A percentile compares a stretch with the other conserved stretches of the same genome.
Evolutionary conservation across 2,113 vertebrate genomes (phyloP).

Genomic region (Ptilorrhoa leucosticta): DNA sequence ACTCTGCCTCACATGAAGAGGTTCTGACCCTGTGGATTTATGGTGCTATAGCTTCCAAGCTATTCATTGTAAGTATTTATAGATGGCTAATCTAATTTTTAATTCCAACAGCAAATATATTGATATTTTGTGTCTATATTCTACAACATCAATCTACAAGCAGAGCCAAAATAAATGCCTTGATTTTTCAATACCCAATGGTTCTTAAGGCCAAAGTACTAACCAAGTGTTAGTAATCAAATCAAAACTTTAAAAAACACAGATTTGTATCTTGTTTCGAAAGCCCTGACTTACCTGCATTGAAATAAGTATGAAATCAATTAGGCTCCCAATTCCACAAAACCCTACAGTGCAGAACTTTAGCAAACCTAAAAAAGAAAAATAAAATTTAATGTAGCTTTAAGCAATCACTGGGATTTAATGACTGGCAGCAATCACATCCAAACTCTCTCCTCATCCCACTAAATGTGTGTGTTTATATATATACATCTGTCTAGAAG

Average conservation of each 20-base stretch:
- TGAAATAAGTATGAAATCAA: conserved; percentile 96
- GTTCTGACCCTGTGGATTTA: background rate
- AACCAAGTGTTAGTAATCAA: background rate
- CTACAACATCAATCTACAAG: background rate
- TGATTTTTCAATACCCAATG: background rate
- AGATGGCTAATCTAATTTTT: background rate
- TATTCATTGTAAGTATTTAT: background rate
- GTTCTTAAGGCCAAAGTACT: background rate
- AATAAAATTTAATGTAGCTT: background rate
- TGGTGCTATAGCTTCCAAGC: background rate
- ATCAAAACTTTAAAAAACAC: background rate
- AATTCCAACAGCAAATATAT: background rate
- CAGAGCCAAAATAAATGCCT: background rate
- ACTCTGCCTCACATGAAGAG: background rate
- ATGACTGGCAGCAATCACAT: background rate
- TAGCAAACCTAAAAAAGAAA: conserved; percentile 82
- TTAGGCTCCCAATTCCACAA: conserved; percentile 95
- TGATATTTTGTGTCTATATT: background rate
- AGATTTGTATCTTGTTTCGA: background rate
- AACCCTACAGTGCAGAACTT: conserved; percentile 99
- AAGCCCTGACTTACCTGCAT: conserved; percentile 87
- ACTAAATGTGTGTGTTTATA: background rate
- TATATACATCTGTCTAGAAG: background rate
- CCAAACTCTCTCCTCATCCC: background rate
- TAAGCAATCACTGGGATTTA: background rate